Evolutionary conservation across 2,797 vertebrate genomes (phyloP).

Genomic region (Esox lucius): DNA sequence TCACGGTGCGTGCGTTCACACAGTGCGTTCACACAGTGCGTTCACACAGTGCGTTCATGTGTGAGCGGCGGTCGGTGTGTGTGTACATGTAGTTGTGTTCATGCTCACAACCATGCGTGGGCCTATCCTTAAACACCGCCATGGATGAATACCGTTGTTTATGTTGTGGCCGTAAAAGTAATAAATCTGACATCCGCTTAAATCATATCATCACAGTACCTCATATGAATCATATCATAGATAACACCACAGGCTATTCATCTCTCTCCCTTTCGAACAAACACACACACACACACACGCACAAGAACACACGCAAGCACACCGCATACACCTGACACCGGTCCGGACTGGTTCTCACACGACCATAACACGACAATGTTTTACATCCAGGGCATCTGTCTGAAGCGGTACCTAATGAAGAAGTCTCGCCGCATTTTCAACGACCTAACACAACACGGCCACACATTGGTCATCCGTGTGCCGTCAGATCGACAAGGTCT

Average conservation of each 20-base stretch:
- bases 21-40: constrained; percentile 28
- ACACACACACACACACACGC: no score
- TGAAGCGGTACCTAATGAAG: no score
- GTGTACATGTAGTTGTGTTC: constrained; percentile 20
- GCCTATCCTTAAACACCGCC: background rate
- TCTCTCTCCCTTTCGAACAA: background rate
- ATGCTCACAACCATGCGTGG: background rate
- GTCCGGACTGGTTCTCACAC: no score
- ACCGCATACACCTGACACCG: no score
- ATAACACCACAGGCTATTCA: constrained; percentile 38
- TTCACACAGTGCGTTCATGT: constrained; percentile 27
- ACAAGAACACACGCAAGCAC: no score
- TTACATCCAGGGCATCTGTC: no score
- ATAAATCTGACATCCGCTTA: constrained; percentile 3
- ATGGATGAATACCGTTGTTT: background rate
- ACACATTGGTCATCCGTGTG: no score
- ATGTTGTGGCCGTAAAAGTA: background rate
- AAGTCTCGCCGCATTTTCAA: no score
- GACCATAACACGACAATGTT: no score
- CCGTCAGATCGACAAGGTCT: no score
- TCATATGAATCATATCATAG: constrained; percentile 18
- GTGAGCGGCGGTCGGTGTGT: constrained; percentile 29
- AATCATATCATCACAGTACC: constrained; percentile 22
- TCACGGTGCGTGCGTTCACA: constrained; percentile 20
- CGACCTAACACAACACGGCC: no score